A percentile compares a stretch with the other conserved stretches of the same genome.
Conservation (phyloP, 2,797 vertebrate species). For the Platyrinchus mystaceus region DNA sequence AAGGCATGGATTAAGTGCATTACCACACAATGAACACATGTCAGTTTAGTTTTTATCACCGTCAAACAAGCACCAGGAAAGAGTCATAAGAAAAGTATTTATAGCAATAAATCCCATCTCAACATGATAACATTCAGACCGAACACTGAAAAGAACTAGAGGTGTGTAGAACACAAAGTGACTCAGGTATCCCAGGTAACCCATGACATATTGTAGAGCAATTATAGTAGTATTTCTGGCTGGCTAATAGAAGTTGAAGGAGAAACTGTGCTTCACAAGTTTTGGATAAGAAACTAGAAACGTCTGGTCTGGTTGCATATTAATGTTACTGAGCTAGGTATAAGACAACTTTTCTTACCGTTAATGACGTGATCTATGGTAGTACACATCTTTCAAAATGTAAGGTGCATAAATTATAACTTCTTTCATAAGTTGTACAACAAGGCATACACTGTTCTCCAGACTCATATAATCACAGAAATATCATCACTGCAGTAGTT, state of each 20-base stretch:
- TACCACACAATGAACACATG: constrained; percentile 44
- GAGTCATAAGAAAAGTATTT: constrained; percentile 58
- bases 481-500: constrained; percentile 17
- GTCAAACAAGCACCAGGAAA: constrained; percentile 8
- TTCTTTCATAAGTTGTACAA: background rate
- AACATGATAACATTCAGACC: constrained; percentile 27
- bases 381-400: background rate
- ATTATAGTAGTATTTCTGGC: background rate
- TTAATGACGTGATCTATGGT: background rate
- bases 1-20: constrained; percentile 36
- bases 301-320: rapidly evolving
- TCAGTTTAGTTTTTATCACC: constrained; percentile 29
- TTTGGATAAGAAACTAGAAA: background rate
- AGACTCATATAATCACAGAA: constrained; percentile 1
- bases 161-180: background rate
- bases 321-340: background rate
- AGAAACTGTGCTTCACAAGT: background rate
- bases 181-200: constrained; percentile 27
- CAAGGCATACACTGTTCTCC: constrained; percentile 56
- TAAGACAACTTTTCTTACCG: background rate
- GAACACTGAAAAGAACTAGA: background rate
- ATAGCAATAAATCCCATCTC: constrained; percentile 43
- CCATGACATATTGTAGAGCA: background rate
- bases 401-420: background rate
- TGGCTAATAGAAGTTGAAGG: background rate